A percentile compares a stretch with the other conserved stretches of the same genome.
phyloP scores from a whole-genome alignment of 2,888 invertebrate species.

The Nysson spinosus region DNA sequence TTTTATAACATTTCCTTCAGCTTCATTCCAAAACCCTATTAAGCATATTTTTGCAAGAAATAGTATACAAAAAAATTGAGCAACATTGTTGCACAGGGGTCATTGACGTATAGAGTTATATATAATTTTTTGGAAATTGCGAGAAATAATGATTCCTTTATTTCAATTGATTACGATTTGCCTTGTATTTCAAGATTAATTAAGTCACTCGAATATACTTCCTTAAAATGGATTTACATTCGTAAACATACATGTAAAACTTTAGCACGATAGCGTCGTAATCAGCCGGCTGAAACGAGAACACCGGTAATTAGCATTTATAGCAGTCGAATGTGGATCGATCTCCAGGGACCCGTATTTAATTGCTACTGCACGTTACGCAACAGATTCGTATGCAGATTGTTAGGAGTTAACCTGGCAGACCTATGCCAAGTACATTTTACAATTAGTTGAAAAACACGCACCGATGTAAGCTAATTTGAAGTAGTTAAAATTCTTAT shows the following conservation, averaged over 20 bases:
- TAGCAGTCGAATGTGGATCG: slow-evolving; percentile 34
- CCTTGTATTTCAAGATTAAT: slow-evolving; percentile 33
- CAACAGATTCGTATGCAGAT: slow-evolving; percentile 15
- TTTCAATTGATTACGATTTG: slow-evolving; percentile 33
- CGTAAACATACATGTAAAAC: slow-evolving; percentile 11
- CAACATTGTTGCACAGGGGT: too few species aligned
- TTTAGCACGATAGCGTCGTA: slow-evolving; percentile 9
- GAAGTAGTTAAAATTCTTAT: background rate
- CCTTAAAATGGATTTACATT: slow-evolving; percentile 38
- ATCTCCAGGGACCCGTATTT: slow-evolving; percentile 30
- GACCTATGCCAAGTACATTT: background rate
- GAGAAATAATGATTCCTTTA: slow-evolving; percentile 30
- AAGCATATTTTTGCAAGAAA: too few species aligned
- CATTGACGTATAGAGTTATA: too few species aligned
- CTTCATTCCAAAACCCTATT: background rate
- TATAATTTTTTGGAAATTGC: slow-evolving; percentile 6
- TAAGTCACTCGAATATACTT: slow-evolving; percentile 27
- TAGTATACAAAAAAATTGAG: too few species aligned
- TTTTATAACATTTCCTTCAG: background rate
- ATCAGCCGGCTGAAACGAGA: slow-evolving; percentile 41
- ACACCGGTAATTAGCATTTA: slow-evolving; percentile 46
- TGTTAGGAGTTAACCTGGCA: slow-evolving; percentile 8
- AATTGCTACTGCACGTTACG: slow-evolving; percentile 22
- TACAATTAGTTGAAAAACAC: background rate
- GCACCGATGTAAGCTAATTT: background rate